phyloP scores from a whole-genome alignment of 2,113 vertebrate genomes.

The Vireo altiloquus region DNA sequence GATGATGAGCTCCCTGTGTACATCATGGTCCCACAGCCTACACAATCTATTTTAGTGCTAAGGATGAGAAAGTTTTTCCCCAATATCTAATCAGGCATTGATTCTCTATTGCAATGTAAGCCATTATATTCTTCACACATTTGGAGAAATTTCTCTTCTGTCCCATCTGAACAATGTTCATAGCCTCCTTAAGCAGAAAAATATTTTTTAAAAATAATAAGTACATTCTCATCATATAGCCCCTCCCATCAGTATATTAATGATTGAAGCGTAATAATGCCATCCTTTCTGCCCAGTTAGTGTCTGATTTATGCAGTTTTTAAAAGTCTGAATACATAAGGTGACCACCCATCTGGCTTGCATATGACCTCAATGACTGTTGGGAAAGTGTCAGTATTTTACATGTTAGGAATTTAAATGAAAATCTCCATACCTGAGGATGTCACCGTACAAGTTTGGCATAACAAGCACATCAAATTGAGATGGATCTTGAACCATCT shows the following conservation, averaged over 20 bases:
- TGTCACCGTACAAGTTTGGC: constrained; percentile 96
- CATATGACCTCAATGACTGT: not conserved
- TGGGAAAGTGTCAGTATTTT: not conserved
- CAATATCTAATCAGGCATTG: not conserved
- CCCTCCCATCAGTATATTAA: not conserved
- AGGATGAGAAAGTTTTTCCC: not conserved
- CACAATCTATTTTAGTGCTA: not conserved
- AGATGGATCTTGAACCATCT: constrained; percentile 98
- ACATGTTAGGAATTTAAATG: not conserved
- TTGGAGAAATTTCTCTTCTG: not conserved
- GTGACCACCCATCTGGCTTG: not conserved
- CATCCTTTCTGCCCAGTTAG: not conserved
- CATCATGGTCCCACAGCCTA: not conserved
- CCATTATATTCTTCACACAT: not conserved
- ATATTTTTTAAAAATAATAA: not conserved
- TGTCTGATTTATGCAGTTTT: not conserved
- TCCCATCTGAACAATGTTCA: not conserved
- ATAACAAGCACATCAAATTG: constrained; percentile 96
- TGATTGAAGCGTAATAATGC: not conserved
- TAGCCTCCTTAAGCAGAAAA: not conserved
- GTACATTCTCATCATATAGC: not conserved
- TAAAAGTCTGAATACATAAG: not conserved
- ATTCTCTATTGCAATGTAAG: not conserved
- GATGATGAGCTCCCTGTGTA: not conserved
- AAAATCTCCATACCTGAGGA: constrained; percentile 82